Conservation (phyloP, 2,888 invertebrate genomes). For the Cacoxenus indagator region DNA sequence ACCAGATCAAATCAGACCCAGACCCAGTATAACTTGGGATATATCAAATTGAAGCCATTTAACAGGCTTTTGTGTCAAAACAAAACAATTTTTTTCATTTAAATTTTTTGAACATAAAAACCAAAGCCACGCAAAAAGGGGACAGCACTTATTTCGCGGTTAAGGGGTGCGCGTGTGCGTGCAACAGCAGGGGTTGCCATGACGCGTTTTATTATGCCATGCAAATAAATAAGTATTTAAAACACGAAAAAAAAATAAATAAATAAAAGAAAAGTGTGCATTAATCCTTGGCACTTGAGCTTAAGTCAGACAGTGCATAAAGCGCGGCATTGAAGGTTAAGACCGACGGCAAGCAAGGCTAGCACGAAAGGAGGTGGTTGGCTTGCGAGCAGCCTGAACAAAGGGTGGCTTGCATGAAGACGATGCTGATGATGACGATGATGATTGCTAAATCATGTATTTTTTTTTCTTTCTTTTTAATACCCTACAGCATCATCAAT, state of each 20-base stretch:
- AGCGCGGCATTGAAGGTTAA: not conserved
- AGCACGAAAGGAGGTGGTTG: not conserved
- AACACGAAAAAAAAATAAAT: not conserved
- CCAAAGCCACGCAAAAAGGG: not conserved
- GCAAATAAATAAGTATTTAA: constrained; percentile 10
- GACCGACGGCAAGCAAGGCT: no score
- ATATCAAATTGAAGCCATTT: constrained; percentile 15
- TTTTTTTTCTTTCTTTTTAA: not conserved
- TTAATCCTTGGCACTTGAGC: constrained; percentile 30
- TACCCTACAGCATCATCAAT: not conserved
- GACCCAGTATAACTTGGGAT: not conserved
- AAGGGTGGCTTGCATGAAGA: not conserved
- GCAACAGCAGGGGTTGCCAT: not conserved
- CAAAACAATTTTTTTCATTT: not conserved
- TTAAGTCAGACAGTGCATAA: constrained; percentile 5
- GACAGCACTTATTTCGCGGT: not conserved
- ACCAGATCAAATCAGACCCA: not conserved
- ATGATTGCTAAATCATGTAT: not conserved
- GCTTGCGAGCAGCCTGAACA: not conserved
- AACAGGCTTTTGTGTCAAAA: constrained; percentile 23
- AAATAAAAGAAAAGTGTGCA: constrained; percentile 19
- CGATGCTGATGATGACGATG: not conserved
- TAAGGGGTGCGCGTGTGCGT: not conserved
- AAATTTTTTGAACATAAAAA: not conserved
- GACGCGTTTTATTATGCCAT: not conserved